A percentile compares a stretch with the other conserved stretches of the same genome.
Conservation (phyloP, 2,113 vertebrate species). For the Amphiprion ocellaris region DNA sequence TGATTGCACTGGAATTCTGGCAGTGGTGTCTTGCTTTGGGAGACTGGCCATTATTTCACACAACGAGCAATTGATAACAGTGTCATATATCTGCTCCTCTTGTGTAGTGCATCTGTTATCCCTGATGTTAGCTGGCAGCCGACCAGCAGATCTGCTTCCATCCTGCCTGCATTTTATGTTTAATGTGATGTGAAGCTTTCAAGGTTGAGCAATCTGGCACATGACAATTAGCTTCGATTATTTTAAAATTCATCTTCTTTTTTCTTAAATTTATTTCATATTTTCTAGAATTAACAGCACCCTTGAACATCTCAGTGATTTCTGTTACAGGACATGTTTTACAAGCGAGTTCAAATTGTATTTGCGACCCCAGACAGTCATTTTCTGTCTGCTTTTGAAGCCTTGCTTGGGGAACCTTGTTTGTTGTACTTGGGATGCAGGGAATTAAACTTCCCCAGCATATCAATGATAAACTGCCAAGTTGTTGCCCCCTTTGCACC, state of each 20-base stretch:
- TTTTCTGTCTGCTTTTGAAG: conserved; percentile 10
- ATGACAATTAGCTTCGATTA: conserved; percentile 2
- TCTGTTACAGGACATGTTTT: background rate
- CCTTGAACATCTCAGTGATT: background rate
- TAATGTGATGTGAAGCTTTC: conserved; percentile 23
- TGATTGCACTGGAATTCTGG: conserved; percentile 12
- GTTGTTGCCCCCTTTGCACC: conserved; percentile 46
- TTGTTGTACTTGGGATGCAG: conserved; percentile 23
- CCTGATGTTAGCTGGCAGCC: conserved; percentile 59
- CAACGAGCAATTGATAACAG: conserved; percentile 43
- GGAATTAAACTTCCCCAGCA: conserved; percentile 62
- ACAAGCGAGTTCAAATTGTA: conserved; percentile 5
- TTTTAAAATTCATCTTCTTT: background rate
- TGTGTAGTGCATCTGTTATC: conserved; percentile 57
- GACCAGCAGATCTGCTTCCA: conserved; percentile 37
- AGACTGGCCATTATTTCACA: conserved; percentile 43
- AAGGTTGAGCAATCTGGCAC: conserved; percentile 24
- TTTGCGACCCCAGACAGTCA: background rate
- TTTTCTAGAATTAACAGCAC: background rate
- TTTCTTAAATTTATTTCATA: background rate
- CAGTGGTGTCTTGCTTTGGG: conserved; percentile 24
- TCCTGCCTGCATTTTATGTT: conserved; percentile 11
- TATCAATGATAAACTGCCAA: conserved; percentile 63
- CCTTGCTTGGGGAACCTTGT: conserved; percentile 14
- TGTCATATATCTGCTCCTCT: conserved; percentile 54